Evolutionary conservation across 2,888 invertebrate species (phyloP).

Genomic region (Mythimna lalbum): DNA sequence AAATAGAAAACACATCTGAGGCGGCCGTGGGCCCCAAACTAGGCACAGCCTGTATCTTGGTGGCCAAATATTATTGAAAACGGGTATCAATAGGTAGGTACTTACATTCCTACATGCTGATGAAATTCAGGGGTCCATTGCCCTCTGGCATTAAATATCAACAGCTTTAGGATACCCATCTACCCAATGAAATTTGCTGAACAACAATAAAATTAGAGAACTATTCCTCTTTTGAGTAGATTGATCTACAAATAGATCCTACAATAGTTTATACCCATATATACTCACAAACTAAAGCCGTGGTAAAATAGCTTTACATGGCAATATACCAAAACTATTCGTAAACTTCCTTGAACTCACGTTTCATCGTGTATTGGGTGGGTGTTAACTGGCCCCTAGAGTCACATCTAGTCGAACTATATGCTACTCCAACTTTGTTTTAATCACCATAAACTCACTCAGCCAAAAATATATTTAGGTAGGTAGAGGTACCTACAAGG

Average conservation of each 20-base stretch:
- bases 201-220: background rate
- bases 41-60: no score
- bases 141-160: background rate
- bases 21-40: no score
- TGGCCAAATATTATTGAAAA: no score
- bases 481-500: no score
- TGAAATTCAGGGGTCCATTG: background rate
- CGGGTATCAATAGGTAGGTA: no score
- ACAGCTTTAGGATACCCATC: background rate
- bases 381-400: conserved; percentile 21
- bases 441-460: conserved; percentile 32
- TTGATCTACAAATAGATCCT: background rate
- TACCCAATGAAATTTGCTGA: background rate
- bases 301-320: background rate
- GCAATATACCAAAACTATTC: background rate
- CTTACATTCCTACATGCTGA: no score
- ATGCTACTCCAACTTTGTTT: conserved; percentile 22
- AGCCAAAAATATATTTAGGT: background rate
- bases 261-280: background rate
- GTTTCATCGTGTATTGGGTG: conserved; percentile 11
- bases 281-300: conserved; percentile 1
- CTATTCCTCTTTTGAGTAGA: background rate
- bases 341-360: conserved; percentile 19
- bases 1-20: no score
- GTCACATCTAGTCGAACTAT: background rate